Conservation (phyloP, 2,888 invertebrate species). For the Drosophila engyochracea region DNA sequence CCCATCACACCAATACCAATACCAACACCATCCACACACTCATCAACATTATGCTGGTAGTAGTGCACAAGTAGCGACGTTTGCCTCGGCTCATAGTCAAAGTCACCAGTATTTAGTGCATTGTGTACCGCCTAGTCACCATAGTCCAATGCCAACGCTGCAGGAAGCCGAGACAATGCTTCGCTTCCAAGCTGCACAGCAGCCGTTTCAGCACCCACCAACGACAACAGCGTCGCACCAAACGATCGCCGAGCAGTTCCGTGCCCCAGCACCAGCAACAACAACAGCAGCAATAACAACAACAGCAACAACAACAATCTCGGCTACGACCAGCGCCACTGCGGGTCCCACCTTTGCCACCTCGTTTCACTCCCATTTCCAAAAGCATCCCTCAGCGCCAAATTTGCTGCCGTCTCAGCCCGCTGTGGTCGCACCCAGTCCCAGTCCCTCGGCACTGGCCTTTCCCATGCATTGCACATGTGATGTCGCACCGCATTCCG, state of each 20-base stretch:
- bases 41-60: constrained; percentile 68
- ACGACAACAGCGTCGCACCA: constrained; percentile 32
- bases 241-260: constrained; percentile 28
- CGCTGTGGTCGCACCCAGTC: constrained; percentile 73
- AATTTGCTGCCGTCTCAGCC: constrained; percentile 79
- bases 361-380: constrained; percentile 82
- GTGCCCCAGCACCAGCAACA: constrained; percentile 12
- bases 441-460: constrained; percentile 81
- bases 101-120: constrained; percentile 84
- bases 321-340: constrained; percentile 29
- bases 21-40: constrained; percentile 35
- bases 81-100: constrained; percentile 82
- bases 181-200: constrained; percentile 69
- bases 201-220: constrained; percentile 38
- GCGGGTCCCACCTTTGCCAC: constrained; percentile 53
- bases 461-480: constrained; percentile 82
- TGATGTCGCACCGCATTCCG: constrained; percentile 80
- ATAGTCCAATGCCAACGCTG: constrained; percentile 83
- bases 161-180: constrained; percentile 78
- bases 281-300: constrained; percentile 14
- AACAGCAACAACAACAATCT: constrained; percentile 31
- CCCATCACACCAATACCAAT: constrained; percentile 4
- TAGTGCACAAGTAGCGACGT: constrained; percentile 82
- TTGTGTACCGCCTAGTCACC: constrained; percentile 82
- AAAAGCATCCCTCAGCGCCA: constrained; percentile 83